These are phyloP conservation scores for Nasonia vitripennis DNA, from an alignment of 1,140 invertebrate species.

Conservation along the genomic window DNA sequence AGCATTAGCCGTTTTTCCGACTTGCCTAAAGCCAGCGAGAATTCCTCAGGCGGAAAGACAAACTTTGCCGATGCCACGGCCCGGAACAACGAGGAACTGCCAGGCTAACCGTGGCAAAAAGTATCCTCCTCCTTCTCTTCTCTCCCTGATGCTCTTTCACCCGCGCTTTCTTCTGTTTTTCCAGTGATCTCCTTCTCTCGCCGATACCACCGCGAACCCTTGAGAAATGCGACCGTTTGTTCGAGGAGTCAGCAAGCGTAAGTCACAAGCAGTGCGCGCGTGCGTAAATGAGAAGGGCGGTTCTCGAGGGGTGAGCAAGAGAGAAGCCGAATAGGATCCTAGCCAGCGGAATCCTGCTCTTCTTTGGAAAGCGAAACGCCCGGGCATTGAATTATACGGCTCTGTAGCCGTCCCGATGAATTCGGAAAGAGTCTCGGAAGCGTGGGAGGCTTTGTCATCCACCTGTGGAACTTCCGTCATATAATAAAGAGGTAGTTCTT, in stretches of 20 bases:
- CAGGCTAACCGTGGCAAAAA: conserved; percentile 12
- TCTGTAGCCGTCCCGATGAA: conserved; percentile 17
- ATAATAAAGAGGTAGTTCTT: neutral
- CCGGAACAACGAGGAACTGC: conserved; percentile 20
- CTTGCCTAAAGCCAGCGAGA: conserved; percentile 39
- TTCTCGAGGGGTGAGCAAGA: conserved; percentile 6
- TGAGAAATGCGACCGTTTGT: conserved; percentile 19
- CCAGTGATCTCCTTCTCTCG: neutral
- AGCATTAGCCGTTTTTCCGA: conserved; percentile 23
- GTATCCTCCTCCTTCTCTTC: conserved; percentile 14
- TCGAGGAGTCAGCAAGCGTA: conserved; percentile 8
- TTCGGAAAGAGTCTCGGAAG: conserved; percentile 24
- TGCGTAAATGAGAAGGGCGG: conserved; percentile 35
- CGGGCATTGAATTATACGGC: conserved; percentile 36
- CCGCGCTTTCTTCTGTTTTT: conserved; percentile 18
- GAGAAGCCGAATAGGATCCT: conserved; percentile 19
- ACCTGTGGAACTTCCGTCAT: conserved; percentile 26
- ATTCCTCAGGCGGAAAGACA: conserved; percentile 38
- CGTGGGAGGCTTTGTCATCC: neutral
- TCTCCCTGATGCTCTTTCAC: conserved; percentile 1
- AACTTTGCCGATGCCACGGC: conserved; percentile 30
- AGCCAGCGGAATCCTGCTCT: neutral
- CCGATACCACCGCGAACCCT: neutral
- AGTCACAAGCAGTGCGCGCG: conserved; percentile 4
- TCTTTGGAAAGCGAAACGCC: neutral